A percentile compares a stretch with the other conserved stretches of the same genome.
Evolutionary conservation across 2,888 invertebrate species (phyloP).

Genomic region (Caenorhabditis sp.): DNA sequence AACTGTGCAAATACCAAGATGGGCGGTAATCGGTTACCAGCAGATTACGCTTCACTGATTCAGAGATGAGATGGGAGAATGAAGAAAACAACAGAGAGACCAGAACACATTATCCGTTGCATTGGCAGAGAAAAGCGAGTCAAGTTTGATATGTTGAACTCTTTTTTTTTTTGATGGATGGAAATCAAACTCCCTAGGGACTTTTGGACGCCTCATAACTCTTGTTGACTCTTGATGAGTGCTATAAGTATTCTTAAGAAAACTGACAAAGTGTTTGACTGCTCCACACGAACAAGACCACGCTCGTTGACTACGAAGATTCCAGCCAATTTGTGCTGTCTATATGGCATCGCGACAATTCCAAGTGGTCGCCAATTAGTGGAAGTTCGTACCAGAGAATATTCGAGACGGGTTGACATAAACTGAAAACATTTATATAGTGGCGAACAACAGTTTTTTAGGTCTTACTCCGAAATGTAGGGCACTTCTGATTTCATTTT

Average conservation of each 20-base stretch:
- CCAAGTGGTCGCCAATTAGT: constrained; percentile 73
- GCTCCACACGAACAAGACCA: constrained; percentile 70
- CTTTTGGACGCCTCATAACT: constrained; percentile 1
- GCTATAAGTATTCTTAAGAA: neutral
- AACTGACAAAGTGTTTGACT: constrained; percentile 59
- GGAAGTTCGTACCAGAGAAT: constrained; percentile 55
- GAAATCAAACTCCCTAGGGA: constrained; percentile 44
- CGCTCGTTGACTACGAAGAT: constrained; percentile 73
- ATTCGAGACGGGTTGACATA: constrained; percentile 67
- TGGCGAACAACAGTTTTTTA: neutral
- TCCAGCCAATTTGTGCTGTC: constrained; percentile 64
- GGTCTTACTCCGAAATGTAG: constrained; percentile 69
- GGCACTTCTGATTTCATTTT: constrained; percentile 67
- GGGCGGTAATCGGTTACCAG: constrained; percentile 17
- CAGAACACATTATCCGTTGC: constrained; percentile 42
- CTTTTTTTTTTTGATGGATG: constrained; percentile 26
- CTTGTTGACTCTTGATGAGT: constrained; percentile 25
- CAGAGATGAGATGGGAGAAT: constrained; percentile 5
- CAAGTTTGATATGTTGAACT: constrained; percentile 36
- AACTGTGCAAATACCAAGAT: constrained; percentile 57
- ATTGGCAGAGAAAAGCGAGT: constrained; percentile 24
- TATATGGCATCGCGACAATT: constrained; percentile 67
- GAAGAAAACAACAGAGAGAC: constrained; percentile 3
- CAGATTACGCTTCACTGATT: constrained; percentile 46
- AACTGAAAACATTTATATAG: constrained; percentile 43